phyloP scores from a whole-genome alignment of 2,113 vertebrate species.

The Gadus macrocephalus region DNA sequence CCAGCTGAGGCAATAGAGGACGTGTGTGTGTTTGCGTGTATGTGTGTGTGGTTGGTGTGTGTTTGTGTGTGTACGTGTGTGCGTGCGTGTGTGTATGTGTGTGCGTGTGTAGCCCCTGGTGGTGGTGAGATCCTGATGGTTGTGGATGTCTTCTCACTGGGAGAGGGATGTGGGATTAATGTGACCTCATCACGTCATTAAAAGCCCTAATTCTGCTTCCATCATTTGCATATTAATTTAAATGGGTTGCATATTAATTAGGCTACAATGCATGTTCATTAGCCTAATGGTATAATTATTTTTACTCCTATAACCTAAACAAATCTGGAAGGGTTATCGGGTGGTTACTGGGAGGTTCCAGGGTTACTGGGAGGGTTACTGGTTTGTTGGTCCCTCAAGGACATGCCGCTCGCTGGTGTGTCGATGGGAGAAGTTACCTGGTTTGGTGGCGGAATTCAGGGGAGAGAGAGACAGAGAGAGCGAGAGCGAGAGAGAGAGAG shows the following conservation, averaged over 20 bases:
- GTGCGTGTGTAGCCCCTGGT: background rate
- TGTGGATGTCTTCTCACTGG: background rate
- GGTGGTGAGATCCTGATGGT: background rate
- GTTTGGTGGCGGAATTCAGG: constrained; percentile 17
- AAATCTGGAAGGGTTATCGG: no score
- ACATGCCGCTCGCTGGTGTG: no score
- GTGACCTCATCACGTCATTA: background rate
- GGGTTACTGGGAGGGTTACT: no score
- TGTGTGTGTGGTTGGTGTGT: constrained; percentile 26
- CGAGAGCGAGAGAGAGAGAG: constrained; percentile 9
- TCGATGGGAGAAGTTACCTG: background rate
- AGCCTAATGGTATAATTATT: no score
- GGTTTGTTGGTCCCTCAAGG: no score
- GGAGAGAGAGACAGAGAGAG: constrained; percentile 6
- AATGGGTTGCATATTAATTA: background rate
- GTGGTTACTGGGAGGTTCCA: no score
- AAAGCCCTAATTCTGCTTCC: background rate
- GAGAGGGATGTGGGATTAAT: background rate
- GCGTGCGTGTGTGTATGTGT: constrained; percentile 18
- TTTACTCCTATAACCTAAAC: no score
- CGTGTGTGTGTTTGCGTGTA: constrained; percentile 4
- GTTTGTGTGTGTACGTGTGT: constrained; percentile 16
- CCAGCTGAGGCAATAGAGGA: constrained; percentile 81
- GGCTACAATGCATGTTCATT: no score
- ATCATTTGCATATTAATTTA: background rate